Evolutionary conservation across 2,888 invertebrate species (phyloP).

Genomic region (Drepanosiphum platanoidis): DNA sequence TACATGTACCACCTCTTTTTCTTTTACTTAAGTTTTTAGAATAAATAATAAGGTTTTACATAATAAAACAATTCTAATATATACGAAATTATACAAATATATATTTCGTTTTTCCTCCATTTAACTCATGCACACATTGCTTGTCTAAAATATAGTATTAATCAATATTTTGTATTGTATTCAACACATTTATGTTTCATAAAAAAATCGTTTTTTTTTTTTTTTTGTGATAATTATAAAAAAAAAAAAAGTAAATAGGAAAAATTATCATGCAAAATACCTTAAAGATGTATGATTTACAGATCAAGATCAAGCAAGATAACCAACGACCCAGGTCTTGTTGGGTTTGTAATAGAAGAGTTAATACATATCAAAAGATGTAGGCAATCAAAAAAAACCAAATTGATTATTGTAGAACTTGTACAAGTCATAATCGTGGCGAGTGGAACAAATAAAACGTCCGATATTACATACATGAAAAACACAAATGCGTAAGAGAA

Average conservation of each 20-base stretch:
- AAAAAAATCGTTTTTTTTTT: slow-evolving; percentile 43
- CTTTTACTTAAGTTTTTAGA: slow-evolving; percentile 20
- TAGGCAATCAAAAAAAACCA: slow-evolving; percentile 60
- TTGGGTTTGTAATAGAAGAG: slow-evolving; percentile 46
- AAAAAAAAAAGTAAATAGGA: slow-evolving; percentile 58
- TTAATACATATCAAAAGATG: slow-evolving; percentile 59
- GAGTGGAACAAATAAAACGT: slow-evolving; percentile 61
- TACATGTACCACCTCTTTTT: slow-evolving; percentile 1
- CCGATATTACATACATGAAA: slow-evolving; percentile 59
- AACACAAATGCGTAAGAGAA: slow-evolving; percentile 62
- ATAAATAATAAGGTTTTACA: slow-evolving; percentile 45
- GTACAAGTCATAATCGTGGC: slow-evolving; percentile 54
- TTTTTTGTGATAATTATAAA: slow-evolving; percentile 54
- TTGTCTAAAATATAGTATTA: slow-evolving; percentile 60
- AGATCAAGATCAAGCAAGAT: slow-evolving; percentile 62
- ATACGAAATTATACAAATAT: slow-evolving; percentile 61
- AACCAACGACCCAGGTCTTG: slow-evolving; percentile 45
- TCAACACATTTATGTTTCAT: slow-evolving; percentile 58
- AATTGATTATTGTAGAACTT: slow-evolving; percentile 58
- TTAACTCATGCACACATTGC: slow-evolving; percentile 60
- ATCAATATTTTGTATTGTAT: slow-evolving; percentile 55
- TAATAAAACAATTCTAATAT: slow-evolving; percentile 55
- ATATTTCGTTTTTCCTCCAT: slow-evolving; percentile 59
- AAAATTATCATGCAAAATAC: slow-evolving; percentile 59
- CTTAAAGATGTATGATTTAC: slow-evolving; percentile 56